Percentiles rank a stretch among this genome's conserved stretches.
phyloP scores from a whole-genome alignment of 2,888 invertebrate species.

The Bellardia pandia region DNA sequence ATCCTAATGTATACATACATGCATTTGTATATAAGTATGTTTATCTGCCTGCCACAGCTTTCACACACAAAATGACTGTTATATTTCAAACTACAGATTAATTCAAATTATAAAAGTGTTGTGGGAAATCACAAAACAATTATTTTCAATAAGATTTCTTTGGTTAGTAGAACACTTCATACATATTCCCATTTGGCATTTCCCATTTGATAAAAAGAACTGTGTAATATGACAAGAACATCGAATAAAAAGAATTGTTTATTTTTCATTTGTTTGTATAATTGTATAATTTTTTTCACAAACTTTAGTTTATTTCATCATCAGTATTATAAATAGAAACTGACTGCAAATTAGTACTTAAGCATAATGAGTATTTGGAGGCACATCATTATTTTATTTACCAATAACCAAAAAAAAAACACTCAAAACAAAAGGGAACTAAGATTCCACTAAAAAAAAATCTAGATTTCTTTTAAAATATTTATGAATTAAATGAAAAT shows the following conservation, averaged over 20 bases:
- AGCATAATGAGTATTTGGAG: too few species aligned
- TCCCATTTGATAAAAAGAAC: neutral
- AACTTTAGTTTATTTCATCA: neutral
- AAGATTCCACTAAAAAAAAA: too few species aligned
- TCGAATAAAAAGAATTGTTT: neutral
- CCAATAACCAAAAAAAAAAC: too few species aligned
- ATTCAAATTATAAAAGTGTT: conserved; percentile 44
- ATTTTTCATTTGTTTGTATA: neutral
- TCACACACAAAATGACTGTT: conserved; percentile 4
- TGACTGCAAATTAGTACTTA: too few species aligned
- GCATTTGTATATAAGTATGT: neutral
- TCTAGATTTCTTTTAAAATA: too few species aligned
- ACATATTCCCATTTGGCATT: neutral
- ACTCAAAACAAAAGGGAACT: too few species aligned
- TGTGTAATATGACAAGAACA: conserved; percentile 28
- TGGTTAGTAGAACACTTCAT: neutral
- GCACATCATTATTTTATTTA: too few species aligned
- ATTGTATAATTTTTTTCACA: conserved; percentile 26
- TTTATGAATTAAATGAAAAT: too few species aligned
- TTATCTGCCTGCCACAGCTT: neutral
- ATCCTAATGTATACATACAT: neutral
- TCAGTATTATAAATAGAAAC: neutral
- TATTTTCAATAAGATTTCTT: conserved; percentile 39
- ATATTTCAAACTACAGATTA: conserved; percentile 27
- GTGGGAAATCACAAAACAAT: conserved; percentile 35